Base-by-base conservation (phyloP, 2,113 vertebrate species). In the Larimichthys crocea region DNA sequence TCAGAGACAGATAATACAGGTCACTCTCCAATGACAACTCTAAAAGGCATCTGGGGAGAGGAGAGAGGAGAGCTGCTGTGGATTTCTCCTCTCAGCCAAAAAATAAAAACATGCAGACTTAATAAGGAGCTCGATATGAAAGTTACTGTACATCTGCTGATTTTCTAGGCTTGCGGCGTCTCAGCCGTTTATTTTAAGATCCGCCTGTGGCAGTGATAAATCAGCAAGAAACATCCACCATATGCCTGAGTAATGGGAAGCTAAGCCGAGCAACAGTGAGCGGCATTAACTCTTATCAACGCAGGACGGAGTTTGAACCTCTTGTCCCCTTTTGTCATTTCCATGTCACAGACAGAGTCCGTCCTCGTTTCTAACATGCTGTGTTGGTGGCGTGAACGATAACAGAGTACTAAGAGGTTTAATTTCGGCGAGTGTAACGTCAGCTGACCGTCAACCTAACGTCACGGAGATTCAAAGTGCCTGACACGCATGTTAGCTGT, bases 1-100 rank as follows among this genome's bases (percentile, higher is more conserved):
- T 78, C 80, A 86, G 79, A 80, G 82, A 92, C 65, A 85, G 92
- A 93, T 93, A 93, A 93, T 92, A 80, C 92, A 91, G 92, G 92
- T 92, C 92, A 92, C 89, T 92, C 89, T 88, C 86, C 92, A 92
- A 93, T 91, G 91, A 92, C 92, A 84, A 85, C 80, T 87, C 91
- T 92, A 90, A 93, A 92, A 93, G 85, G 83, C 84, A 88, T 91
- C 90, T 60, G 70, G 92, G 86, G 84, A 92, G 80, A 72, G 60
- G 26, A 26, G 2, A 19, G 66, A 40, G 22, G 20, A 60, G 66
- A 55, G 74, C 52, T 56, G 68, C 71, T 56, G 64, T 80, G 82
- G 87, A 86, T 80, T 87, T 86, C 75, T 69, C 40, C 66, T 85
- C 35, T 77, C 63, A 74, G 72, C 74, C 10, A 59, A 29, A 40